These are phyloP conservation scores for Digitonthophagus gazella DNA, from an alignment of 2,888 invertebrate genomes.

Conservation along the genomic window DNA sequence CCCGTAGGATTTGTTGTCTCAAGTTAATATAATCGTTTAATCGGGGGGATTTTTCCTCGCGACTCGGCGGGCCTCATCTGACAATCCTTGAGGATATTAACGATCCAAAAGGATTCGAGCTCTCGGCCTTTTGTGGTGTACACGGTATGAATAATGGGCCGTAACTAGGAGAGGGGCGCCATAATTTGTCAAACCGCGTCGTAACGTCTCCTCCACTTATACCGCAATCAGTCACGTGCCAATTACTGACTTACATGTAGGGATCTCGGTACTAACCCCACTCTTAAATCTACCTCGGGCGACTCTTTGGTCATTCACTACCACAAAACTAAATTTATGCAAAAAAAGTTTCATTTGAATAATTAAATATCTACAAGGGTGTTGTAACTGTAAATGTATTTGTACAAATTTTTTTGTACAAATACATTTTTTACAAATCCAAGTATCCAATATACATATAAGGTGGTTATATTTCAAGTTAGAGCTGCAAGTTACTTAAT, in stretches of 20 bases:
- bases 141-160: slow-evolving; percentile 10
- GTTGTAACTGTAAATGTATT: not conserved
- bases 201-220: slow-evolving; percentile 33
- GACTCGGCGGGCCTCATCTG: not conserved
- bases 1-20: not conserved
- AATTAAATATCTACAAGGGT: too few species aligned
- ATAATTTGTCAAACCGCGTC: slow-evolving; percentile 35
- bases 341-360: not conserved
- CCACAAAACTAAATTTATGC: not conserved
- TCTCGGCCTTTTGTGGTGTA: slow-evolving; percentile 6
- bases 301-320: not conserved
- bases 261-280: slow-evolving; percentile 1
- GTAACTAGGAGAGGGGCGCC: slow-evolving; percentile 24
- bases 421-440: too few species aligned
- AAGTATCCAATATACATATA: too few species aligned
- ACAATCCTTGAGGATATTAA: not conserved
- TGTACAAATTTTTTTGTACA: not conserved
- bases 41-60: not conserved
- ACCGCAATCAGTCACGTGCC: slow-evolving; percentile 36
- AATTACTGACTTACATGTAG: slow-evolving; percentile 32
- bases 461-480: not conserved
- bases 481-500: not conserved
- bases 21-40: not conserved
- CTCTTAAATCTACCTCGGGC: not conserved
- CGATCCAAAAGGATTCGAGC: not conserved